phyloP scores from a whole-genome alignment of 2,113 vertebrate genomes.

The Nothocercus julius region DNA sequence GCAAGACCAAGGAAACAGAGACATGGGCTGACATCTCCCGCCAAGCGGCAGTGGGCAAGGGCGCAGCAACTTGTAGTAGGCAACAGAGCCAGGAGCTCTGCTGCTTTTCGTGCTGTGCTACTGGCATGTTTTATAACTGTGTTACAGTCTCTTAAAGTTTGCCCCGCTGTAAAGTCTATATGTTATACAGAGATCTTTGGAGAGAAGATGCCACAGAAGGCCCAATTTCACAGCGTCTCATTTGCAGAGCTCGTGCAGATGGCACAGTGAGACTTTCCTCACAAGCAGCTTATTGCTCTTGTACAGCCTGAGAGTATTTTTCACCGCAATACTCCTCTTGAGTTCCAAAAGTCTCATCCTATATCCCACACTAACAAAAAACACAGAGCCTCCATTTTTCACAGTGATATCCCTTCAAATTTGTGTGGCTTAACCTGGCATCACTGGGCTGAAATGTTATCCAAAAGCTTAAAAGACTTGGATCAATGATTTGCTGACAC shows the following conservation, averaged over 20 bases:
- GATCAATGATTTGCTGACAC: neutral
- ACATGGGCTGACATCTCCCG: neutral
- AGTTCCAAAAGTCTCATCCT: neutral
- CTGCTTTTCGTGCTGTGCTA: neutral
- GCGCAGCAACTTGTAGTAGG: neutral
- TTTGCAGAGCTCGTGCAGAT: neutral
- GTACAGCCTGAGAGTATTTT: conserved; percentile 5
- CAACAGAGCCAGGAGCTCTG: neutral
- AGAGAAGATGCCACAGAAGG: neutral
- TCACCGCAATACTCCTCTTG: neutral
- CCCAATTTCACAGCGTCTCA: neutral
- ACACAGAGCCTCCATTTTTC: neutral
- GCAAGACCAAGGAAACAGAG: neutral
- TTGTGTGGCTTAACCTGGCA: neutral
- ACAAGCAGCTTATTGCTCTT: conserved; percentile 1
- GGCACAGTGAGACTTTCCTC: conserved; percentile 13
- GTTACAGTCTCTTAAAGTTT: neutral
- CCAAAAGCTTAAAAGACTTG: neutral
- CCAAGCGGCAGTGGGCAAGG: neutral
- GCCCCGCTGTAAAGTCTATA: neutral
- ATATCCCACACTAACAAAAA: neutral
- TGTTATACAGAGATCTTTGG: neutral
- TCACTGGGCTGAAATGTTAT: neutral
- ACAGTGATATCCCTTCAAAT: neutral
- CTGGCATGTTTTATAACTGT: neutral